A percentile compares a stretch with the other conserved stretches of the same genome.
phyloP scores from a whole-genome alignment of 2,797 vertebrate species.

The Squalus acanthias region DNA sequence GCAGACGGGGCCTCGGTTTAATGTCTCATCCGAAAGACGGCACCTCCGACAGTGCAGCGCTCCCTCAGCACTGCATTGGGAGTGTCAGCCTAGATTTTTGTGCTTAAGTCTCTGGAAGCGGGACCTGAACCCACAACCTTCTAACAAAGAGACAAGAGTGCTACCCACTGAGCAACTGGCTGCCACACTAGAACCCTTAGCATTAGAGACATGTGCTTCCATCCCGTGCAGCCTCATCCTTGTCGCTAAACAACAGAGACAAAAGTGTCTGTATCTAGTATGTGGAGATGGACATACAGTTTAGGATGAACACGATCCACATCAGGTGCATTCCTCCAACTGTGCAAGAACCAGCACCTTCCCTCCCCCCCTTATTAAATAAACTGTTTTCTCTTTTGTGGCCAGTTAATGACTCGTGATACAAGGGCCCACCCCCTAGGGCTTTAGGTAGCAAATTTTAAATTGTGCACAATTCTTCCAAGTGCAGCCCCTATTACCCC shows the following conservation, averaged over 20 bases:
- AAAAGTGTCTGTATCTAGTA: not conserved
- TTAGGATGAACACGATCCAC: not conserved
- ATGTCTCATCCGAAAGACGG: no score
- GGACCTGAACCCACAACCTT: no score
- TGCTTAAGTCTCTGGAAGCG: no score
- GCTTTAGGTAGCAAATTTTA: not conserved
- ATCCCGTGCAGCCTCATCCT: not conserved
- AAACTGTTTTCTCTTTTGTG: not conserved
- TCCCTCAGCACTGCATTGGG: no score
- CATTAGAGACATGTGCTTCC: not conserved
- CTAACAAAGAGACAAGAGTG: no score
- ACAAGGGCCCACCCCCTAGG: not conserved
- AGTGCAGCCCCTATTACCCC: not conserved
- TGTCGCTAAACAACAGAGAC: not conserved
- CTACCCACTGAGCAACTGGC: no score
- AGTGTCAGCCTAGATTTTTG: no score
- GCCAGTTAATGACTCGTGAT: not conserved
- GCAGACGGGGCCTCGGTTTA: no score
- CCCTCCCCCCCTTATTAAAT: not conserved
- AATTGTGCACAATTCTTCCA: not conserved
- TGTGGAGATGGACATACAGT: not conserved
- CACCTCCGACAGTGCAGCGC: no score
- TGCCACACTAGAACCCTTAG: not conserved
- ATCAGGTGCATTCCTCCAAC: conserved; percentile 12
- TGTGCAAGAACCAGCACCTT: not conserved